phyloP scores from a whole-genome alignment of 2,113 vertebrate species.

The Gnathonemus echidnorhynchus region DNA sequence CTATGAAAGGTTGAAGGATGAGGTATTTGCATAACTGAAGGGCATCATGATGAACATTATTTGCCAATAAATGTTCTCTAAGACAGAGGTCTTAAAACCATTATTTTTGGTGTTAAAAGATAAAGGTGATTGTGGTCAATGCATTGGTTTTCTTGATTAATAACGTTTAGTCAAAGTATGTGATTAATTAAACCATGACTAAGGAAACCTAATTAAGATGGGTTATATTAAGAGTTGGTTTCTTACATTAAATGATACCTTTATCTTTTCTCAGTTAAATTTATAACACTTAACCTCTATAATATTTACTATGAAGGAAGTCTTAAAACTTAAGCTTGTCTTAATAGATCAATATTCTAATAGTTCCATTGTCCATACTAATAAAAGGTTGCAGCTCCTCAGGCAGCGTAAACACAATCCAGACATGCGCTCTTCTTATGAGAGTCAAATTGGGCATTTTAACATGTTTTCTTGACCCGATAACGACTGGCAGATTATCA shows the following conservation, averaged over 20 bases:
- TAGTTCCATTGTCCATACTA: neutral
- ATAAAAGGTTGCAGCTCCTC: neutral
- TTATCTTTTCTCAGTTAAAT: neutral
- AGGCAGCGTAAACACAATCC: neutral
- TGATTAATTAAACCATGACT: neutral
- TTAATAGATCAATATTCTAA: neutral
- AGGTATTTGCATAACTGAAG: neutral
- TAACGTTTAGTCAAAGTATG: neutral
- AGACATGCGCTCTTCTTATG: neutral
- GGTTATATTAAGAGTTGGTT: neutral
- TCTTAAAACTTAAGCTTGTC: neutral
- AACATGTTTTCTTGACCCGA: neutral
- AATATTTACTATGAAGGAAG: neutral
- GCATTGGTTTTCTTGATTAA: neutral
- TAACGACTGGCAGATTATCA: neutral
- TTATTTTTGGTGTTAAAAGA: neutral
- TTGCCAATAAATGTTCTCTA: slow-evolving; percentile 3
- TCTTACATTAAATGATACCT: neutral
- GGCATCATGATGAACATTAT: neutral
- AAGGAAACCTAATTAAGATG: slow-evolving; percentile 9
- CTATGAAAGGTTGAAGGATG: neutral
- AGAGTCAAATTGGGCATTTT: neutral
- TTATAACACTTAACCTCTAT: neutral
- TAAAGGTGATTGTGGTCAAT: slow-evolving; percentile 5
- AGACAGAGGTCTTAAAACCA: neutral